A percentile compares a stretch with the other conserved stretches of the same genome.
These are phyloP conservation scores for Lathamus discolor DNA, from an alignment of 2,113 vertebrate species.

Conservation along the genomic window DNA sequence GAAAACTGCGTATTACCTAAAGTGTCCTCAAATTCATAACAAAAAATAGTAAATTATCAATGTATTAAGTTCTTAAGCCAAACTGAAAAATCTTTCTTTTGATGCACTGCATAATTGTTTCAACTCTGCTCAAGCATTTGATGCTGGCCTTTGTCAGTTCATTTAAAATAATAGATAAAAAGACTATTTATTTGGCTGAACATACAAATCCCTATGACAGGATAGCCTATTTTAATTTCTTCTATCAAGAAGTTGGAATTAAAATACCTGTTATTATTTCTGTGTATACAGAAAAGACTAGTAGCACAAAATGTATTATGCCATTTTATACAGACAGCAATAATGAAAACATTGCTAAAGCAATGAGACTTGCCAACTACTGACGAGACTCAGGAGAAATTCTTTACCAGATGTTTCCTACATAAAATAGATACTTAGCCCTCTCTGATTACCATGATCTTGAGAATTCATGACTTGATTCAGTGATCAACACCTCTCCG, in stretches of 20 bases:
- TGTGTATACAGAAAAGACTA: conserved; percentile 38
- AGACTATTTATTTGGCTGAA: neutral
- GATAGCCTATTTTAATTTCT: neutral
- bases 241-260: conserved; percentile 11
- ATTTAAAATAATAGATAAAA: neutral
- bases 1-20: neutral
- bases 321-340: conserved; percentile 39
- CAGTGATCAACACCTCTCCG: conserved; percentile 57
- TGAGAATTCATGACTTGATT: conserved; percentile 70
- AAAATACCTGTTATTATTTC: neutral
- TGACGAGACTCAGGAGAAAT: conserved; percentile 71
- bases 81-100: neutral
- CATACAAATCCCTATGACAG: neutral
- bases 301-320: neutral
- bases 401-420: conserved; percentile 73
- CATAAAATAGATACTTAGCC: conserved; percentile 69
- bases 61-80: neutral
- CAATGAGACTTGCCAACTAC: conserved; percentile 48
- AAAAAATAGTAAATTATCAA: neutral
- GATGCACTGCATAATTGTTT: neutral
- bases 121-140: neutral
- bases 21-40: neutral
- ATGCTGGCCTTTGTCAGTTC: neutral
- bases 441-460: conserved; percentile 64
- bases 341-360: conserved; percentile 61